A percentile compares a stretch with the other conserved stretches of the same genome.
phyloP scores from a whole-genome alignment of 2,113 vertebrate species.

The Grallaria varia region DNA sequence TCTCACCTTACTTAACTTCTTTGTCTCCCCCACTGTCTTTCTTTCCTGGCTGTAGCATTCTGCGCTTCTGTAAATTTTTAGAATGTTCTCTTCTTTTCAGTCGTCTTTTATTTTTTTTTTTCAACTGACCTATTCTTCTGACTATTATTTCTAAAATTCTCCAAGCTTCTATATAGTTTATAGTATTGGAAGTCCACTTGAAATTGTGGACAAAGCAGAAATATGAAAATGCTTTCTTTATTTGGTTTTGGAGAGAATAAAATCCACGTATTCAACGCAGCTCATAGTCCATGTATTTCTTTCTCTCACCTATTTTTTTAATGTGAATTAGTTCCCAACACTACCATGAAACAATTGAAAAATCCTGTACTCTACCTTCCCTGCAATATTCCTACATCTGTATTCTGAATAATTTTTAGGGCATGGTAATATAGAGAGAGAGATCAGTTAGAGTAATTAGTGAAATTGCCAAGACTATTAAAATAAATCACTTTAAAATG shows the following conservation, averaged over 20 bases:
- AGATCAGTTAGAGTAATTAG: background rate
- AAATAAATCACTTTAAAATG: background rate
- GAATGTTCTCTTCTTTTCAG: background rate
- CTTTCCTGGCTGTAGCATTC: background rate
- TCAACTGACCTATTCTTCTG: background rate
- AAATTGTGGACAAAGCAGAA: background rate
- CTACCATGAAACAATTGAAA: background rate
- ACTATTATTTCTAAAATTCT: background rate
- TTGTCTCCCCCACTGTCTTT: background rate
- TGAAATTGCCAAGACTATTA: background rate
- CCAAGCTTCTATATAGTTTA: background rate
- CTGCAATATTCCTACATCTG: background rate
- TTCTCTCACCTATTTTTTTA: background rate
- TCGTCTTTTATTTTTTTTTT: background rate
- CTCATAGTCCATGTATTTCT: background rate
- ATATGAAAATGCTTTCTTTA: background rate
- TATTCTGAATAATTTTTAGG: background rate
- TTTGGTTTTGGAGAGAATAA: background rate
- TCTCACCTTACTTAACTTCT: background rate
- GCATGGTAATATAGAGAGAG: background rate
- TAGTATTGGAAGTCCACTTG: background rate
- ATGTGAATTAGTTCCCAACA: background rate
- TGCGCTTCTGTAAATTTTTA: background rate
- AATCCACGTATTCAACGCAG: background rate
- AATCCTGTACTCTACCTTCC: background rate